Evolutionary conservation across 2,113 vertebrate species (phyloP), one percentile per base, ranked within the genome.

Genomic region (Macrotis lagotis): DNA sequence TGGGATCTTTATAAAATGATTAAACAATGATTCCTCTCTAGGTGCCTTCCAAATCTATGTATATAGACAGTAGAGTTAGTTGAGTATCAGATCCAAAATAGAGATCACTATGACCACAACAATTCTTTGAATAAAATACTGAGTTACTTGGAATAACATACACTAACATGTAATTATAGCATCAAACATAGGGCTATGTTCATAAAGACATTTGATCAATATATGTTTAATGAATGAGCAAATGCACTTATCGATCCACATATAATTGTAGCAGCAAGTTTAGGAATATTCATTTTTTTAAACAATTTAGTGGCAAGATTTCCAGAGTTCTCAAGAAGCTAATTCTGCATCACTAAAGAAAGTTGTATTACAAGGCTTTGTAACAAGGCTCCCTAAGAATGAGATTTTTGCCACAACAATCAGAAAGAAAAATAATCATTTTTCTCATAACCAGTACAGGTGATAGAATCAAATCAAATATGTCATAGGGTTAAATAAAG

Each of bases 191-290:
- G 91, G n/a, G 22, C 50, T 2, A 5, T 28, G 28, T 22, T 19
- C 6, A 7, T 47, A 66, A 19, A 37, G 83, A 31, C 2, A 0
- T 3, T 8, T 49, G 11, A 37, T 1, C 51, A 48, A 50, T n/a
- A 44, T 24, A 12, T 48, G n/a, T 24, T 50, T 88, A 26, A 8
- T 9, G 25, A 14, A 22, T 8, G 0, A 37, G 83, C 51, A 49
- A 0, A 9, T 4, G 6, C 47, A 25, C 3, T 0, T 25, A n/a
- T 37, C 5, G 28, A 59, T 0, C 48, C 48, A 0, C 0, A 10
- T 25, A 4, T 11, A 2, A 6, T 16, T 0, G 52, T 31, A 5
- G 28, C 3, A 90, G 51, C 90, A 50, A 5, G 25, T 0, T n/a
- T 14, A 12, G 28, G 25, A 47, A 19, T 0, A 19, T 44, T 83